Base-by-base conservation (phyloP, 2,113 vertebrate species). In the Pseudois nayaur region DNA sequence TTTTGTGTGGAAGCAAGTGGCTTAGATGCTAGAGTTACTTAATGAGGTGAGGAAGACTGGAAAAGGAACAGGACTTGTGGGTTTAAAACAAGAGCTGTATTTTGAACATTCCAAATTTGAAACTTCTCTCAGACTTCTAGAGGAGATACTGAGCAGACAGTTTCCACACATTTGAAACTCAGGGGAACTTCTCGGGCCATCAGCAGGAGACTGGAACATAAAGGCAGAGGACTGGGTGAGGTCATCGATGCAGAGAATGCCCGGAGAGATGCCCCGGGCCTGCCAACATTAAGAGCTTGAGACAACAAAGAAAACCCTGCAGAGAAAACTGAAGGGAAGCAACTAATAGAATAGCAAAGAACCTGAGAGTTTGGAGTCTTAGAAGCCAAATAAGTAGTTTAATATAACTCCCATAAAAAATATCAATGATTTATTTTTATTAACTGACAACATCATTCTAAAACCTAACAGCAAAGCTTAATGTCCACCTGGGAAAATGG, bases 371-470 rank as follows among this genome's bases (percentile, higher is more conserved):
- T 19, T 29, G 17, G 31, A 88, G n/a, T 62, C 52, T 78, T 15
- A 29, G 90, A 94, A 90, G 55, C 36, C 57, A 81, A 48, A 33
- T 23, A 93, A 86, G 52, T 92, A 45, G 50, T 78, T 94, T 91
- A 93, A 48, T 85, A 57, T 12, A 94, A 90, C 31, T 83, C 74
- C 29, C 50, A 92, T 74, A 82, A 64, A 67, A 82, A 96, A 36
- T 57, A 40, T 25, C 62, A 78, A 14, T 62, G 33, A 59, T 87
- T 94, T 91, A 50, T 91, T 93, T 91, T 87, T 94, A 94, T 92
- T 95, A 96, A 92, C 50, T 60, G 67, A 87, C 78, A 88, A 48
- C 76, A 89, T 84, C 16, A 95, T 48, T 83, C 67, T 96, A 62
- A 95, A 92, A 84, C 43, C 33, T 4, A 59, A n/a, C 50, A 82